These are phyloP conservation scores for Perognathus longimembris DNA, from an alignment of 2,113 vertebrate genomes.

Conservation along the genomic window DNA sequence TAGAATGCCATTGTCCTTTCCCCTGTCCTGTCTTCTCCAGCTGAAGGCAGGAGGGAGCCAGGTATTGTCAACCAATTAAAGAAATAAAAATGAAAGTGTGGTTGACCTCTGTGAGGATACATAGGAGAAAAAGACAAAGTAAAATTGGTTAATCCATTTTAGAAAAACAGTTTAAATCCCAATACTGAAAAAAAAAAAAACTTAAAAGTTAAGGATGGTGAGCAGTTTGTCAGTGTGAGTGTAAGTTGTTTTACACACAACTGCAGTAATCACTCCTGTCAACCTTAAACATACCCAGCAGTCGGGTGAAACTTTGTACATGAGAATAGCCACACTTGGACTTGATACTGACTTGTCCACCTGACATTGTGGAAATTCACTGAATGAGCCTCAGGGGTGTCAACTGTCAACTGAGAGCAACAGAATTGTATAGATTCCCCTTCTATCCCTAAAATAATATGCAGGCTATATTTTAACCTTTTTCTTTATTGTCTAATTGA, in stretches of 20 bases:
- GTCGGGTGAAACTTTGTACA: background rate
- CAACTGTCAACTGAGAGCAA: background rate
- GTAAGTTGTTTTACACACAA: fast-evolving
- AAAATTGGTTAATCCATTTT: background rate
- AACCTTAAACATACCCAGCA: fast-evolving
- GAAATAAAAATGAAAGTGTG: background rate
- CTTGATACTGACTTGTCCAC: fast-evolving
- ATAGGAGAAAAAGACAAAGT: background rate
- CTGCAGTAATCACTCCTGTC: fast-evolving
- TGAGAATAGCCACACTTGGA: too few relatives aligned
- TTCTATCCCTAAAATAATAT: background rate
- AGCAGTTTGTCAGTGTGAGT: background rate
- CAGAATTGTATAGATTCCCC: fast-evolving
- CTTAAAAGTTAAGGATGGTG: background rate
- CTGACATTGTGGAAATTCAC: fast-evolving
- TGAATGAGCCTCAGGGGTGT: background rate
- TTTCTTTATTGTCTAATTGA: too few relatives aligned
- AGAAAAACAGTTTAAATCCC: background rate
- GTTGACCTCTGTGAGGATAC: fast-evolving
- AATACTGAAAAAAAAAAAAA: background rate
- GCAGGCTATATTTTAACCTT: background rate
- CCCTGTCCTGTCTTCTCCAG: fast-evolving
- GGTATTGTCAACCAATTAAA: background rate
- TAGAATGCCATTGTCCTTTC: fast-evolving
- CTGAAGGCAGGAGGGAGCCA: background rate